These are phyloP conservation scores for Ypsolopha sequella DNA, from an alignment of 2,888 invertebrate genomes.

Conservation along the genomic window DNA sequence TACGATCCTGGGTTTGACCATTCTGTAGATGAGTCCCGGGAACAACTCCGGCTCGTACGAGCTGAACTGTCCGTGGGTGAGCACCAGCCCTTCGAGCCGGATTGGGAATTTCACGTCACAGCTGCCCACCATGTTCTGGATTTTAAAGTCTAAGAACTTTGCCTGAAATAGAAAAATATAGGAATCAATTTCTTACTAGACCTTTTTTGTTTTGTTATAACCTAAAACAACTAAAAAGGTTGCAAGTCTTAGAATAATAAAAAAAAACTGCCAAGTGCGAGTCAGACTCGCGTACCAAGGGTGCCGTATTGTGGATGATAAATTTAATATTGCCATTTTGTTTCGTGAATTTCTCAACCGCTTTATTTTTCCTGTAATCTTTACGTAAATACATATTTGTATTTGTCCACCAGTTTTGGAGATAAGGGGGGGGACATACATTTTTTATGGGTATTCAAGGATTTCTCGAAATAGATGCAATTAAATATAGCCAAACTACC, in stretches of 20 bases:
- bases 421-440: too few relatives aligned
- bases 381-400: too few relatives aligned
- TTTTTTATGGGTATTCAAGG: too few relatives aligned
- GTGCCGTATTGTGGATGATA: too few relatives aligned
- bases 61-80: constrained; percentile 82
- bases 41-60: constrained; percentile 98
- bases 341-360: too few relatives aligned
- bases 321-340: too few relatives aligned
- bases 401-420: too few relatives aligned
- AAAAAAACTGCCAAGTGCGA: too few relatives aligned
- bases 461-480: too few relatives aligned
- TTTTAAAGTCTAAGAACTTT: constrained; percentile 85
- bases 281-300: too few relatives aligned
- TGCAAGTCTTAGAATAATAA: not conserved
- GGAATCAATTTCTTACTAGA: not conserved
- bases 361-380: too few relatives aligned
- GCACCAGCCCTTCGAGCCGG: constrained; percentile 79
- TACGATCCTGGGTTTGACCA: constrained; percentile 98
- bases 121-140: constrained; percentile 85
- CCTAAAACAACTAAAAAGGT: not conserved
- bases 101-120: constrained; percentile 84
- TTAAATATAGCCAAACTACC: too few relatives aligned
- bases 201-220: not conserved
- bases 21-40: constrained; percentile 97
- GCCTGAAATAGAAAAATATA: constrained; percentile 66